Evolutionary conservation across 2,888 invertebrate species (phyloP).

Genomic region (Dicyrtomina minuta): DNA sequence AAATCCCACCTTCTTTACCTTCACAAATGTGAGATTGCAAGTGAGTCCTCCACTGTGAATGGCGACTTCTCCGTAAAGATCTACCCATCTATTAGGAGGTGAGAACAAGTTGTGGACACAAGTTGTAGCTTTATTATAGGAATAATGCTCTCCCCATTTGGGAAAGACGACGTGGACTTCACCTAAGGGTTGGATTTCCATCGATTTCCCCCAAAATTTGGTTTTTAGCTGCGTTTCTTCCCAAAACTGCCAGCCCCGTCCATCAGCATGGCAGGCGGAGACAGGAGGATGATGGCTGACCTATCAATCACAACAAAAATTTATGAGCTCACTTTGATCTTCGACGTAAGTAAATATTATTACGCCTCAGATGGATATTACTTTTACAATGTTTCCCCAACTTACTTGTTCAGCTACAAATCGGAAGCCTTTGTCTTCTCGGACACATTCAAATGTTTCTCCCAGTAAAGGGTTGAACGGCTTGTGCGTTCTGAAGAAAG

Average conservation of each 20-base stretch:
- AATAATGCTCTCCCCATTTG: conserved; percentile 69
- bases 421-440: conserved; percentile 75
- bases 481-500: conserved; percentile 73
- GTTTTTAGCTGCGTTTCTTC: conserved; percentile 81
- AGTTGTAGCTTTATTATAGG: conserved; percentile 81
- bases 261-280: conserved; percentile 77
- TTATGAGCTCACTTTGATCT: too few relatives aligned
- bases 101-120: conserved; percentile 79
- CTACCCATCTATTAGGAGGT: conserved; percentile 80
- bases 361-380: too few relatives aligned
- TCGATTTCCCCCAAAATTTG: conserved; percentile 87
- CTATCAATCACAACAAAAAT: conserved; percentile 58
- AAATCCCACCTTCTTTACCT: conserved; percentile 60
- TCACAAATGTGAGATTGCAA: conserved; percentile 77
- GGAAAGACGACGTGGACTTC: conserved; percentile 56
- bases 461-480: conserved; percentile 81
- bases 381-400: too few relatives aligned
- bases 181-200: conserved; percentile 82
- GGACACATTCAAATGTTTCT: conserved; percentile 78
- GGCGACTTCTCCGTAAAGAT: conserved; percentile 80
- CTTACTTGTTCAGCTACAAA: conserved; percentile 76
- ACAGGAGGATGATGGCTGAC: conserved; percentile 84
- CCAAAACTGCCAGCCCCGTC: conserved; percentile 74
- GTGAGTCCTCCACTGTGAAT: conserved; percentile 66
- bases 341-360: too few relatives aligned